Evolutionary conservation across 2,797 vertebrate species (phyloP).

Genomic region (Galago senegalensis): DNA sequence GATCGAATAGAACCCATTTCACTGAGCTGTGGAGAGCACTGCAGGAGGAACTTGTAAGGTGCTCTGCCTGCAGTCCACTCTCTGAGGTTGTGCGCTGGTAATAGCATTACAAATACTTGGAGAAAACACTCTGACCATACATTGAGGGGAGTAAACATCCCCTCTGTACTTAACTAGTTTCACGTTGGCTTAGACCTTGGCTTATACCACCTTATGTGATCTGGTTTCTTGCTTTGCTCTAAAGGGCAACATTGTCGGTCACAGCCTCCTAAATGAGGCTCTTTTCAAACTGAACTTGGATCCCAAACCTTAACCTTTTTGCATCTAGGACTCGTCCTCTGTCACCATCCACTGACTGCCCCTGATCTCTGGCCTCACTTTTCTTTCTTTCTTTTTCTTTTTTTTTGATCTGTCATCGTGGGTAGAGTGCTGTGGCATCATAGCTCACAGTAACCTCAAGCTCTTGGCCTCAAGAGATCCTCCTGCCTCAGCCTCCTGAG

Average conservation of each 20-base stretch:
- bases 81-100: rapidly evolving
- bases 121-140: neutral
- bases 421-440: too few species aligned
- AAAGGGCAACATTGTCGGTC: neutral
- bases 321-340: neutral
- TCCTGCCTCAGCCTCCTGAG: too few species aligned
- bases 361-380: neutral
- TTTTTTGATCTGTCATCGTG: too few species aligned
- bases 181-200: too few species aligned
- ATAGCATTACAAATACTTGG: rapidly evolving
- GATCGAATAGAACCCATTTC: neutral
- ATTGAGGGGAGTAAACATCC: neutral
- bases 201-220: rapidly evolving
- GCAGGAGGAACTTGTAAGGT: neutral
- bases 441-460: too few species aligned
- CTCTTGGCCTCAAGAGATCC: too few species aligned
- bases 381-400: too few species aligned
- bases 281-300: neutral
- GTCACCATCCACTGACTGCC: too few species aligned
- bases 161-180: neutral
- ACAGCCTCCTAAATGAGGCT: neutral
- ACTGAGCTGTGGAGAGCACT: neutral
- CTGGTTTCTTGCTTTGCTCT: neutral
- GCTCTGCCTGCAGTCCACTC: rapidly evolving
- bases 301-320: neutral